Conservation (phyloP, 2,888 invertebrate genomes). For the Dastarcus helophoroides region DNA sequence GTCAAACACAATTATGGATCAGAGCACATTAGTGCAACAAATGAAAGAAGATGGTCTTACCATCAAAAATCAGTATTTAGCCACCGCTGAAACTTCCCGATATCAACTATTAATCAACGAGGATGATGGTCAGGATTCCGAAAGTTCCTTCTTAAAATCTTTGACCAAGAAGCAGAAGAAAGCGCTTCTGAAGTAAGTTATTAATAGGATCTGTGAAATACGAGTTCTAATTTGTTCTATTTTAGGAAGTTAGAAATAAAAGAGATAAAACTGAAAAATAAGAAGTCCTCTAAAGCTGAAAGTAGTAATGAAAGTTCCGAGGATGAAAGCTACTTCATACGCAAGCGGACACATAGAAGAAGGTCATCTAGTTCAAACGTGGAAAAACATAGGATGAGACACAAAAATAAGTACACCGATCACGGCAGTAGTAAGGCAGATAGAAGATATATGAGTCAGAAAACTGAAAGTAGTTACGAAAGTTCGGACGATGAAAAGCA, state of each 20-base stretch:
- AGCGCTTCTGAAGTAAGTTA: slow-evolving; percentile 67
- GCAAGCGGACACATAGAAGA: no score
- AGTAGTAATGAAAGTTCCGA: slow-evolving; percentile 6
- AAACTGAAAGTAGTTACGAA: neutral
- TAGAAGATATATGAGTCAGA: slow-evolving; percentile 2
- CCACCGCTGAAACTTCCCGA: slow-evolving; percentile 41
- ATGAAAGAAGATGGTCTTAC: slow-evolving; percentile 88
- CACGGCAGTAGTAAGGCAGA: neutral
- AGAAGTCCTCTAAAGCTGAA: neutral
- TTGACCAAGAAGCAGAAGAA: slow-evolving; percentile 82
- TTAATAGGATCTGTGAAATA: neutral
- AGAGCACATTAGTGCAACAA: slow-evolving; percentile 68
- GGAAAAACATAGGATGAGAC: neutral
- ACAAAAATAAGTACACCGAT: neutral
- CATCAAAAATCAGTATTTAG: slow-evolving; percentile 67
- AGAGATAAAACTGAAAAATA: slow-evolving; percentile 5
- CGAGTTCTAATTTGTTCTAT: neutral
- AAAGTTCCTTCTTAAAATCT: slow-evolving; percentile 71
- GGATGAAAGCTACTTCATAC: no score
- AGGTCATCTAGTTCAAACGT: no score
- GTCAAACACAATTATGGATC: slow-evolving; percentile 51
- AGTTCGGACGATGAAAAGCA: neutral
- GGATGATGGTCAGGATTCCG: slow-evolving; percentile 45
- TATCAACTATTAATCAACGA: slow-evolving; percentile 49
- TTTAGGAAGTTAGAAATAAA: slow-evolving; percentile 9